phyloP scores from a whole-genome alignment of 2,888 invertebrate species.

The Trichogramma evanescens region DNA sequence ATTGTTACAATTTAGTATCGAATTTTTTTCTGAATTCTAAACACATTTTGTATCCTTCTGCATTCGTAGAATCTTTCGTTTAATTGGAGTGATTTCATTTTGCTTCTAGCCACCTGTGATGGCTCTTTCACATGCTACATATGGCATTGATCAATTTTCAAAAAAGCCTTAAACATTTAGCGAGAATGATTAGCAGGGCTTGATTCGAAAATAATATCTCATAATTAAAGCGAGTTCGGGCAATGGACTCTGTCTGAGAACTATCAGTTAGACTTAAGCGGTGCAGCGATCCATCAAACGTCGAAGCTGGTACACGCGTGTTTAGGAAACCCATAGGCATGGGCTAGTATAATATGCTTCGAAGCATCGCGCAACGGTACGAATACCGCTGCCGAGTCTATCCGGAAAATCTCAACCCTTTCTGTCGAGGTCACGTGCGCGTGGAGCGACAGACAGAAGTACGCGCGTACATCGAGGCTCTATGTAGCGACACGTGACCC shows the following conservation, averaged over 20 bases:
- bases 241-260: slow-evolving; percentile 15
- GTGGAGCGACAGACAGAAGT: slow-evolving; percentile 29
- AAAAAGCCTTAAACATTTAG: slow-evolving; percentile 42
- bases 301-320: slow-evolving; percentile 16
- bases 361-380: too few species aligned
- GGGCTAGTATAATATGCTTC: neutral
- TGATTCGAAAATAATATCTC: slow-evolving; percentile 43
- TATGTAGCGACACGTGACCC: slow-evolving; percentile 30
- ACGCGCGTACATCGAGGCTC: slow-evolving; percentile 17
- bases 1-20: too few species aligned
- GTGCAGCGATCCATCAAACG: slow-evolving; percentile 43
- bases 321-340: neutral
- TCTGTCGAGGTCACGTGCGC: slow-evolving; percentile 42
- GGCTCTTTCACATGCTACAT: too few species aligned
- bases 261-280: slow-evolving; percentile 44
- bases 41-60: too few species aligned
- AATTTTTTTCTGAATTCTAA: too few species aligned
- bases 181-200: slow-evolving; percentile 39
- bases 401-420: slow-evolving; percentile 46
- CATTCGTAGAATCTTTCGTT: too few species aligned
- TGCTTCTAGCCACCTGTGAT: too few species aligned
- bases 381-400: too few species aligned
- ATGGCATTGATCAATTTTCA: slow-evolving; percentile 34
- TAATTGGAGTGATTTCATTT: too few species aligned
- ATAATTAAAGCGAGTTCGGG: slow-evolving; percentile 41